Conservation (phyloP, 2,888 invertebrate genomes). For the Erebia palarica region DNA sequence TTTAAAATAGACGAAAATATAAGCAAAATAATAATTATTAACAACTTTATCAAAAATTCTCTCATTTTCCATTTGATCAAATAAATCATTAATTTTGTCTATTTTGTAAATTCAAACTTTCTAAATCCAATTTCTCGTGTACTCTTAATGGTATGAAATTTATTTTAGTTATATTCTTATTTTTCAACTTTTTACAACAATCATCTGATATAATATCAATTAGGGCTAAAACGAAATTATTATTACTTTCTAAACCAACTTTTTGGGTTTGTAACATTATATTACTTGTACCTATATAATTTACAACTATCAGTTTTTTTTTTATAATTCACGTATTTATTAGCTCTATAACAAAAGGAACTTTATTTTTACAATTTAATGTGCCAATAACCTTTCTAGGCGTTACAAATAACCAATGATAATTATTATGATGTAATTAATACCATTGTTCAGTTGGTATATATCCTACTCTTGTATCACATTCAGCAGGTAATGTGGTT, state of each 20-base stretch:
- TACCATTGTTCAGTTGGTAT: constrained; percentile 34
- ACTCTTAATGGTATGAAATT: constrained; percentile 37
- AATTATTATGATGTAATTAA: constrained; percentile 4
- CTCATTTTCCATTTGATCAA: constrained; percentile 29
- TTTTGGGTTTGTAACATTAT: constrained; percentile 26
- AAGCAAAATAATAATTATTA: constrained; percentile 29
- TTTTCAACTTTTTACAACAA: constrained; percentile 30
- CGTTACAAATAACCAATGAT: constrained; percentile 5
- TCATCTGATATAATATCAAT: constrained; percentile 33
- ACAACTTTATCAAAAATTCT: constrained; percentile 21
- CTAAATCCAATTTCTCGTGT: constrained; percentile 28
- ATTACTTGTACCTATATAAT: constrained; percentile 32
- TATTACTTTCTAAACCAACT: constrained; percentile 24
- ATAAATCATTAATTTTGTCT: constrained; percentile 11
- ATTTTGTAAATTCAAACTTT: constrained; percentile 28
- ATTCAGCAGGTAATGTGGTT: constrained; percentile 34
- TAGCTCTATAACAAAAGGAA: neutral
- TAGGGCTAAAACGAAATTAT: constrained; percentile 19
- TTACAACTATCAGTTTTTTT: constrained; percentile 32
- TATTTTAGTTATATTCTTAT: constrained; percentile 30
- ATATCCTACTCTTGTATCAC: constrained; percentile 37
- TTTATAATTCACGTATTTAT: constrained; percentile 1
- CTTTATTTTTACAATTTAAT: constrained; percentile 6
- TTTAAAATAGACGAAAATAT: constrained; percentile 6
- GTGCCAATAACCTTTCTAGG: neutral